A percentile compares a stretch with the other conserved stretches of the same genome.
phyloP scores from a whole-genome alignment of 2,888 invertebrate genomes.

The Stenotaenia linearis region DNA sequence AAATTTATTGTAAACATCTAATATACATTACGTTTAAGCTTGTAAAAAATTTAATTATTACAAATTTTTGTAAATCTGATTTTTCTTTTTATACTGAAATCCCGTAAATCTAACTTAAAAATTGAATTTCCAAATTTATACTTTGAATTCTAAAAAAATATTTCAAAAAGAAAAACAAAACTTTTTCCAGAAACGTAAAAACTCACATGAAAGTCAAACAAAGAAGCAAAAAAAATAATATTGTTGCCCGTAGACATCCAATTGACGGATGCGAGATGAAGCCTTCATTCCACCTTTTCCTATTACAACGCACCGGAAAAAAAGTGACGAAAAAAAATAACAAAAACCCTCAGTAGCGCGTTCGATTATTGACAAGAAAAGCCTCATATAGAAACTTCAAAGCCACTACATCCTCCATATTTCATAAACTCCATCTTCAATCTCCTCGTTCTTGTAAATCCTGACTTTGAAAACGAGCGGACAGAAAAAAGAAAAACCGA shows the following conservation, averaged over 20 bases:
- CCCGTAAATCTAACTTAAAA: no score
- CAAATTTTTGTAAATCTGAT: no score
- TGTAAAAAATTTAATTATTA: no score
- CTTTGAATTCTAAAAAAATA: no score
- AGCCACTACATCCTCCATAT: conserved; percentile 13
- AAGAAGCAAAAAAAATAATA: not conserved
- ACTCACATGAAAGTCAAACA: not conserved
- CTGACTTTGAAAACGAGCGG: not conserved
- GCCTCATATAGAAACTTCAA: not conserved
- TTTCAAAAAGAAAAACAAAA: no score
- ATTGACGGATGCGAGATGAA: not conserved
- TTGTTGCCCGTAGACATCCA: not conserved
- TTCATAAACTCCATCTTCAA: not conserved
- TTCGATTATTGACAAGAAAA: conserved; percentile 26
- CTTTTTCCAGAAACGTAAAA: not conserved
- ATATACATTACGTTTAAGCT: no score
- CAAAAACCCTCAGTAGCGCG: not conserved
- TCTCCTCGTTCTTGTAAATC: not conserved
- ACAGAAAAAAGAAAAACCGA: not conserved
- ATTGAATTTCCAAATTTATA: no score
- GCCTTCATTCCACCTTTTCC: not conserved
- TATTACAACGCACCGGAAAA: not conserved
- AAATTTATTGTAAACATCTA: no score
- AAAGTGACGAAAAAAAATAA: not conserved
- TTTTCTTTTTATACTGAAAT: no score